Evolutionary conservation across 2,888 invertebrate genomes (phyloP), one percentile per base, ranked within the genome.

Genomic region (Amblyjoppa fuscipennis): DNA sequence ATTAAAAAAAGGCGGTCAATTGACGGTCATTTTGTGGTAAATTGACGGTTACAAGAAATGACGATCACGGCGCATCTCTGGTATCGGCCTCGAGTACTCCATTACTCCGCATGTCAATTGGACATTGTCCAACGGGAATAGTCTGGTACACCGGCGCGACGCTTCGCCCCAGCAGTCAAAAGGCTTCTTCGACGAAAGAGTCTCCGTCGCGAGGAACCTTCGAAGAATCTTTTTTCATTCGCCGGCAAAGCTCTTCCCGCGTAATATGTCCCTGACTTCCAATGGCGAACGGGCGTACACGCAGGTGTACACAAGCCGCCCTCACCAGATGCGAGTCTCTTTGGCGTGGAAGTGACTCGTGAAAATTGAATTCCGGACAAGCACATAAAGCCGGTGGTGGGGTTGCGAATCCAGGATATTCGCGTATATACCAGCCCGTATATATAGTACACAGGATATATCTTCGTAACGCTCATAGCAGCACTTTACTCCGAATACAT

Each of bases 81-180:
- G 2, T 11, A 41, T 0, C 41, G 41, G 41, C 3, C 41, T 41
- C 41, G 9, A 11, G 41, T 41, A 11, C 41, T 11, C 41, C 5
- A 3, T 1, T 9, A 41, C 41, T 41, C 41, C 41, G 41, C 41
- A 11, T 41, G 41, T 2, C 9, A 92, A 87, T 92, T 92, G 92
- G 92, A 92, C 89, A 85, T 83, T 87, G 88, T 92, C 91, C 92
- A 92, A 91, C 87, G 88, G 69, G 70, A 59, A 88, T 90, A 91
- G 90, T 90, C 92, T 90, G 89, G 86, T 69, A 41, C 34, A 28
- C 20, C 34, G 83, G 64, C 56, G 20, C 53, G n/a, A 53, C 87
- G 89, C 89, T 13, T 90, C 89, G 88, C 84, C 81, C 88, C 91
- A 91, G 90, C 91, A 89, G 89, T 87, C 88, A 90, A 90, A 91